Evolutionary conservation across 2,888 invertebrate species (phyloP).

Genomic region (Diadromus collaris): DNA sequence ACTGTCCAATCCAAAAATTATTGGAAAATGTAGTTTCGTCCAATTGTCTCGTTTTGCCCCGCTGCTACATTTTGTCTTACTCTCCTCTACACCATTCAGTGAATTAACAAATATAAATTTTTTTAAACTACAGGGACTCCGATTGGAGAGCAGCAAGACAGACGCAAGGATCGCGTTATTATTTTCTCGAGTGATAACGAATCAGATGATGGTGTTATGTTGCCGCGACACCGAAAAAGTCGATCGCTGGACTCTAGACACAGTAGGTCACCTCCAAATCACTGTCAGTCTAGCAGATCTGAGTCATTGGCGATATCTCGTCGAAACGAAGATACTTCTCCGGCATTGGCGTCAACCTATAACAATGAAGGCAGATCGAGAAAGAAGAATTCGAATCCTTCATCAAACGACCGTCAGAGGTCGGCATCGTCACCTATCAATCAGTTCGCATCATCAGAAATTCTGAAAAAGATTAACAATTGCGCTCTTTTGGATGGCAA

Average conservation of each 20-base stretch:
- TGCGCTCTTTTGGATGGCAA: conserved; percentile 16
- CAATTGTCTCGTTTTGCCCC: too few species aligned
- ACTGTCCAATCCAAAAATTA: too few species aligned
- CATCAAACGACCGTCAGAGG: neutral
- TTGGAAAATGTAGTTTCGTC: too few species aligned
- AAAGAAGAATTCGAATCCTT: too few species aligned
- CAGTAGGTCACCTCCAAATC: neutral
- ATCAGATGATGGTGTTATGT: conserved; percentile 7
- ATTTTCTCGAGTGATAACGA: conserved; percentile 8
- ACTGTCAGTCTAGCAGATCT: neutral
- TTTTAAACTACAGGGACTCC: conserved; percentile 10
- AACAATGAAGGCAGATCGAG: too few species aligned
- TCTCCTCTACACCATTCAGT: too few species aligned
- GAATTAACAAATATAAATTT: neutral
- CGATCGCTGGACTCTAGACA: neutral
- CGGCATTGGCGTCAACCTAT: too few species aligned
- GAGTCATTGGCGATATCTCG: neutral
- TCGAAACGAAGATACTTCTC: conserved; percentile 8
- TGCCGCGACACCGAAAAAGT: neutral
- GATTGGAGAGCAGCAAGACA: neutral
- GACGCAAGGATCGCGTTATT: conserved; percentile 12
- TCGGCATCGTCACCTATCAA: conserved; percentile 2
- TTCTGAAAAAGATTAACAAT: neutral
- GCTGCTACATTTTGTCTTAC: too few species aligned
- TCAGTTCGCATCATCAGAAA: conserved; percentile 6